A percentile compares a stretch with the other conserved stretches of the same genome.
phyloP scores from a whole-genome alignment of 1,140 invertebrate species.

The Diorhabda elongata region DNA sequence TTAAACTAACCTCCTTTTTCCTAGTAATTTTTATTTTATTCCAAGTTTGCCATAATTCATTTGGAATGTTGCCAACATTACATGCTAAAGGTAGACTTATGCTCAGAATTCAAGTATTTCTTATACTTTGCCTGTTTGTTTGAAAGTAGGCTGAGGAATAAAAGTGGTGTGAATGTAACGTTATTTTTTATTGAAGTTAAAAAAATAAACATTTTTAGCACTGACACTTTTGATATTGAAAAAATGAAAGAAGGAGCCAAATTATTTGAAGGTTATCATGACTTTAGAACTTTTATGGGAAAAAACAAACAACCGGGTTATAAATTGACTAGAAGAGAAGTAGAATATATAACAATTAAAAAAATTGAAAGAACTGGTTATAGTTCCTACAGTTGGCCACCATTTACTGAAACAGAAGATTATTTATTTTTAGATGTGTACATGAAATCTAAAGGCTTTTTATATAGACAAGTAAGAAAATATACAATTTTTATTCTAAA shows the following conservation, averaged over 20 bases:
- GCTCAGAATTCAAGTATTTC: constrained; percentile 11
- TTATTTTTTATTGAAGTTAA: too few species aligned
- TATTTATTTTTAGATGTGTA: constrained; percentile 59
- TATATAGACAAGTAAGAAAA: constrained; percentile 66
- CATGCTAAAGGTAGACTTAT: too few species aligned
- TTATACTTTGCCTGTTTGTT: constrained; percentile 13
- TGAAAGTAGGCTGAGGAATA: neutral
- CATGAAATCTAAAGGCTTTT: constrained; percentile 59
- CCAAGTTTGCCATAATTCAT: too few species aligned
- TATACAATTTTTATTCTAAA: neutral
- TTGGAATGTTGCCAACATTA: too few species aligned
- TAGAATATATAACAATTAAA: constrained; percentile 51
- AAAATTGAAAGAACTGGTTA: constrained; percentile 27
- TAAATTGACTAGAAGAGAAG: constrained; percentile 46
- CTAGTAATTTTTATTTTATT: too few species aligned
- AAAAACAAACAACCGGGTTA: constrained; percentile 42
- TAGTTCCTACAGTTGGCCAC: constrained; percentile 36
- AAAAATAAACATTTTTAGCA: constrained; percentile 44
- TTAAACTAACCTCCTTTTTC: too few species aligned
- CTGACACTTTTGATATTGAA: constrained; percentile 56
- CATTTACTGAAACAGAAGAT: constrained; percentile 44
- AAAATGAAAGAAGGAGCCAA: constrained; percentile 52
- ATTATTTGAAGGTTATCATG: constrained; percentile 59
- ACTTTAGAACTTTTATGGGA: constrained; percentile 65
- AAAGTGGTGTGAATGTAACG: too few species aligned